These are phyloP conservation scores for Pygocentrus nattereri DNA, from an alignment of 2,797 vertebrate genomes.

Conservation along the genomic window DNA sequence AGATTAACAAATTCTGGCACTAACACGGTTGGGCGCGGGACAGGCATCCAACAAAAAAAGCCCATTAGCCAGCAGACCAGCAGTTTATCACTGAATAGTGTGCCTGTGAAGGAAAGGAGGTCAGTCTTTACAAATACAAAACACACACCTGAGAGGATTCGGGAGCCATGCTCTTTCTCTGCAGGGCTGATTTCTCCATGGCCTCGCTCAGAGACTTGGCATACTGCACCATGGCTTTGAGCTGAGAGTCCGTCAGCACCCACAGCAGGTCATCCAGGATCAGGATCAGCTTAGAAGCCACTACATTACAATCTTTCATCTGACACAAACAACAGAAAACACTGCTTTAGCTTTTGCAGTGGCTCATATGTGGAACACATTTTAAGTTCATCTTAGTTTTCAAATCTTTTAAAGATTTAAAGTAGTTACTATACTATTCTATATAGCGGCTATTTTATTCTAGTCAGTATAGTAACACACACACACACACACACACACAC, in stretches of 20 bases:
- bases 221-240: slow-evolving; percentile 99
- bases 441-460: too few species aligned
- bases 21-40: neutral
- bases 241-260: slow-evolving; percentile 98
- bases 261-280: slow-evolving; percentile 96
- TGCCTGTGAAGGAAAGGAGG: neutral
- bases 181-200: slow-evolving; percentile 96
- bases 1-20: neutral
- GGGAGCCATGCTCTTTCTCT: slow-evolving; percentile 95
- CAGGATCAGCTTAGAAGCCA: slow-evolving; percentile 94
- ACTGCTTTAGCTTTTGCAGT: neutral
- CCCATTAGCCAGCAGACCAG: neutral
- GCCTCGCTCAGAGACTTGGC: slow-evolving; percentile 98
- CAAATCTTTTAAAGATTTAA: too few species aligned
- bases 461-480: too few species aligned
- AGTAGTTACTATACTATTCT: too few species aligned
- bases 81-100: neutral
- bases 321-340: slow-evolving; percentile 63
- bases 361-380: neutral
- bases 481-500: too few species aligned
- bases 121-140: neutral
- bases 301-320: slow-evolving; percentile 97
- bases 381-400: neutral
- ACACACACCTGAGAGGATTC: slow-evolving; percentile 83
- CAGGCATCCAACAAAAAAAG: neutral